Evolutionary conservation across 2,797 vertebrate genomes (phyloP).

Genomic region (Schizothorax lantsangensis): DNA sequence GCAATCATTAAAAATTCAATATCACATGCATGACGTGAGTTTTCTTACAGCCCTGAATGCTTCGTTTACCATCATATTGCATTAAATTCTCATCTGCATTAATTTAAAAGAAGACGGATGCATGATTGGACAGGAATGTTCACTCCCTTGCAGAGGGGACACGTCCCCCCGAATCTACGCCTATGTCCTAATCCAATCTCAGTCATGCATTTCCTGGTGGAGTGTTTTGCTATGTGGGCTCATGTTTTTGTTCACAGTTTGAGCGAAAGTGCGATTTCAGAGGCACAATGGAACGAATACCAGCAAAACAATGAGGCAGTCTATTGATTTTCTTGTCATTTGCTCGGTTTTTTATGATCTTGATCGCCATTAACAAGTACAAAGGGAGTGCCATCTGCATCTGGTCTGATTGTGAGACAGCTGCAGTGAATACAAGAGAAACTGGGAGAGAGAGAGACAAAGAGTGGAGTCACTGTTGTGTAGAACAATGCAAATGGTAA

Average conservation of each 20-base stretch:
- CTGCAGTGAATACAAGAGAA: conserved; percentile 57
- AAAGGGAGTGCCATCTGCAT: conserved; percentile 60
- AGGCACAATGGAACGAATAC: conserved; percentile 43
- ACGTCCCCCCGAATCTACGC: neutral
- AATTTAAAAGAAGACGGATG: neutral
- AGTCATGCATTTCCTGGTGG: conserved; percentile 6
- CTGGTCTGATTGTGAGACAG: conserved; percentile 59
- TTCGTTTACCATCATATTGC: neutral
- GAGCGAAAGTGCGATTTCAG: conserved; percentile 46
- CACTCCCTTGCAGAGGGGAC: neutral
- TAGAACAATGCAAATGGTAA: conserved; percentile 64
- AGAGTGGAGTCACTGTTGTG: conserved; percentile 58
- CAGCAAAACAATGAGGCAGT: conserved; percentile 47
- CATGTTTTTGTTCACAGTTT: conserved; percentile 12
- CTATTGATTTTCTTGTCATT: conserved; percentile 62
- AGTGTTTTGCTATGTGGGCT: conserved; percentile 11
- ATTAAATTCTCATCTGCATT: neutral
- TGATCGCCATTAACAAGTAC: conserved; percentile 58
- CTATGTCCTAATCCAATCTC: conserved; percentile 37
- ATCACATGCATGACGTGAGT: neutral
- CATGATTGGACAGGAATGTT: neutral
- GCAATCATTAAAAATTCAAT: neutral
- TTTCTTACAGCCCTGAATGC: neutral
- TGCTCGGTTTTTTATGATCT: conserved; percentile 59
- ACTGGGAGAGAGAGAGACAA: conserved; percentile 36